Conservation (phyloP, 2,113 vertebrate genomes). For the Clinocottus analis region DNA sequence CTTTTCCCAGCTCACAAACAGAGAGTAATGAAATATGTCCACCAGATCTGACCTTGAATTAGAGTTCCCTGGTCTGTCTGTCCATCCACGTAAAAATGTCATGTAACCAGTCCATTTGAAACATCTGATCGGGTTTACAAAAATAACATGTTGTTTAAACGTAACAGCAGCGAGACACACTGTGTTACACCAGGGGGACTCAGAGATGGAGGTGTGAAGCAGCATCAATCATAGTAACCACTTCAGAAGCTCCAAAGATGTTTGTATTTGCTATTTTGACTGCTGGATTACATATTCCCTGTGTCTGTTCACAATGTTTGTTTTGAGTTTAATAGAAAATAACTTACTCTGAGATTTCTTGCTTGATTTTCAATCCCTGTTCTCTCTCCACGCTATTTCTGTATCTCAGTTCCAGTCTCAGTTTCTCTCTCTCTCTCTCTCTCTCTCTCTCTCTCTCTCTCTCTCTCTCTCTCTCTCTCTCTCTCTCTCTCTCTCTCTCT, state of each 20-base stretch:
- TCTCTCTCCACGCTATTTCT: neutral
- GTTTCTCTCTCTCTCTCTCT: neutral
- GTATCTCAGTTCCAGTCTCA: neutral
- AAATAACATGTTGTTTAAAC: neutral
- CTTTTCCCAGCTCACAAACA: slow-evolving; percentile 17
- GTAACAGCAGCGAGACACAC: neutral
- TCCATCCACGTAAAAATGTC: slow-evolving; percentile 18
- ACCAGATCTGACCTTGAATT: slow-evolving; percentile 39
- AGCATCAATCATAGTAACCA: neutral
- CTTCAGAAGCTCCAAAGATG: neutral
- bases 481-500: neutral
- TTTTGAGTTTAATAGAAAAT: neutral
- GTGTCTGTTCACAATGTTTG: neutral
- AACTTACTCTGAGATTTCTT: neutral
- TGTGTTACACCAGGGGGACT: neutral
- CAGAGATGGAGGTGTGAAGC: slow-evolving; percentile 2
- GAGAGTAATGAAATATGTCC: neutral
- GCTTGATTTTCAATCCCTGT: neutral
- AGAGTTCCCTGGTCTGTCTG: neutral
- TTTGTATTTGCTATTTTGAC: slow-evolving; percentile 3
- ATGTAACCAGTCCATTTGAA: neutral
- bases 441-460: neutral
- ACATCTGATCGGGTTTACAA: slow-evolving; percentile 9
- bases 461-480: neutral
- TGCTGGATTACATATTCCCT: neutral